Conservation (phyloP, 2,888 invertebrate genomes). For the Cantharis flavilabris region DNA sequence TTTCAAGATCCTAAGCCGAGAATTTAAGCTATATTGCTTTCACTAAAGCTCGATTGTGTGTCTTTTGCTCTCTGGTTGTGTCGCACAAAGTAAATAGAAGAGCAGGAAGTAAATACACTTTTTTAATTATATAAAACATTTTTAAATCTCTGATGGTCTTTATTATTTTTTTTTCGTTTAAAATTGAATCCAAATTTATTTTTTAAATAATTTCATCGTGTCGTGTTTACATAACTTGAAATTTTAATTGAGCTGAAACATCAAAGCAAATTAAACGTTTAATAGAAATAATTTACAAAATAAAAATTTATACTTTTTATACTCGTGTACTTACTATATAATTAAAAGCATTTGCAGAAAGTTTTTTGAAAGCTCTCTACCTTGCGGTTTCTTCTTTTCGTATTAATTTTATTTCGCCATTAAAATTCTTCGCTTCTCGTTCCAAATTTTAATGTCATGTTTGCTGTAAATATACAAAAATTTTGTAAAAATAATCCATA, state of each 20-base stretch:
- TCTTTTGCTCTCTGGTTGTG: background rate
- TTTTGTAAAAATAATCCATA: slow-evolving; percentile 43
- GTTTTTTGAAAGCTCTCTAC: background rate
- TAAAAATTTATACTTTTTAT: background rate
- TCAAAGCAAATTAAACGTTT: background rate
- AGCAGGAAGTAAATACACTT: background rate
- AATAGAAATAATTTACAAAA: background rate
- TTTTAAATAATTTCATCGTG: background rate
- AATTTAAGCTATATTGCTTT: background rate
- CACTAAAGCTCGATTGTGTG: background rate
- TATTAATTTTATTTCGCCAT: background rate
- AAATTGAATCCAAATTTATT: background rate
- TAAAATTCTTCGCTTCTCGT: slow-evolving; percentile 22
- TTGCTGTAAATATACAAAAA: slow-evolving; percentile 39
- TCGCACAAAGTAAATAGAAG: background rate
- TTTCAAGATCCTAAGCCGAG: background rate
- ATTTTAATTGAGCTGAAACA: background rate
- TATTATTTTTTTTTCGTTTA: background rate
- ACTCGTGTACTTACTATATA: background rate
- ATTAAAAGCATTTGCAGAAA: background rate
- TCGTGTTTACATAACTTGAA: background rate
- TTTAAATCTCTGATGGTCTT: background rate
- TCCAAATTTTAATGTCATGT: slow-evolving; percentile 38
- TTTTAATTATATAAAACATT: background rate
- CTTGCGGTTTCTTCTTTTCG: background rate